Evolutionary conservation across 2,888 invertebrate species (phyloP).

Genomic region (Steinernema hermaphroditum): DNA sequence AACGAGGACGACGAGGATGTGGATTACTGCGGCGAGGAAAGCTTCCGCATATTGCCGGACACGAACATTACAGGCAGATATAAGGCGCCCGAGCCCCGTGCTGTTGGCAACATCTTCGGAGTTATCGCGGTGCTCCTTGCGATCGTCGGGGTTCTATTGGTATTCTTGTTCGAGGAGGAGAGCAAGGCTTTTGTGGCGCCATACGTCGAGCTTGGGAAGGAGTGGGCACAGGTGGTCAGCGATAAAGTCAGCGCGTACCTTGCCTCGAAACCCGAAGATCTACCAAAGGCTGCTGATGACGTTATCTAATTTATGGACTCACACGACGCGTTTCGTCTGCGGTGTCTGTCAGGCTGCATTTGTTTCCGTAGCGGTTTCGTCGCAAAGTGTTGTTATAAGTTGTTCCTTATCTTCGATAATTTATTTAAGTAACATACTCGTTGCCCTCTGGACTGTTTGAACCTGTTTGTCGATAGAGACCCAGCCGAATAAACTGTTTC

Average conservation of each 20-base stretch:
- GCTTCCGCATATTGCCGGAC: neutral
- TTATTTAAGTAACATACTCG: neutral
- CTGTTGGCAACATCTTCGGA: neutral
- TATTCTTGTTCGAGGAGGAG: conserved; percentile 4
- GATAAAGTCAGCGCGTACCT: neutral
- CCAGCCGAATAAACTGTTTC: no score
- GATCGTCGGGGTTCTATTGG: neutral
- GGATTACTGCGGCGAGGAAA: conserved; percentile 23
- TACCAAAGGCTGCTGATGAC: no score
- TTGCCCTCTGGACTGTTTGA: no score
- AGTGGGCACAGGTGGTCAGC: conserved; percentile 1
- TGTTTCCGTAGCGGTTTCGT: neutral
- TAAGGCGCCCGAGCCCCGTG: neutral
- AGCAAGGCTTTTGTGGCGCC: neutral
- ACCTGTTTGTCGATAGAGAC: no score
- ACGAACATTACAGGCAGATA: no score
- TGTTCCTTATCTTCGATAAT: neutral
- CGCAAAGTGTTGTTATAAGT: neutral
- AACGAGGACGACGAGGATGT: neutral
- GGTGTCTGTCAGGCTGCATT: conserved; percentile 21
- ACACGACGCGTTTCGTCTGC: neutral
- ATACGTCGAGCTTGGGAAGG: neutral
- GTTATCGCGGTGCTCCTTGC: neutral
- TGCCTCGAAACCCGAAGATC: neutral
- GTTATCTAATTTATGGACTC: neutral